Base-by-base conservation (phyloP, 2,888 invertebrate genomes). In the Melolontha melolontha region DNA sequence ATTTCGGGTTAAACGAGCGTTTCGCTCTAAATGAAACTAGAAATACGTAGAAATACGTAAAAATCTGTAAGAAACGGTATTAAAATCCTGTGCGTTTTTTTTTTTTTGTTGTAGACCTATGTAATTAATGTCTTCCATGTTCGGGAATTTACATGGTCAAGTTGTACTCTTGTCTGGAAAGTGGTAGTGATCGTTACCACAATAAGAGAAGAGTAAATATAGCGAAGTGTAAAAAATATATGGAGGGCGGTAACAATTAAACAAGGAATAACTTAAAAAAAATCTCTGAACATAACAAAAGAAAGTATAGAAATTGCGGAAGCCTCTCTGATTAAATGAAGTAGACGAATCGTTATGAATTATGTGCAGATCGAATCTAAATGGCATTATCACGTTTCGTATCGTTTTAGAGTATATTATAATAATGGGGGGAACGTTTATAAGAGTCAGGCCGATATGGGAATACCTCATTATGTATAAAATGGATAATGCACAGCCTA, bases 401-500 rank as follows among this genome's bases (percentile, higher is more conserved):
- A 79, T 78, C 77, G 74, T 77, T 76, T 74, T 76, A 77, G 76
- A 78, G 77, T 59, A 44, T 79, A 80, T 80, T 80, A 79, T 80
- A 79, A 80, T 80, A 79, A 79, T 75, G 77, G 73, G 74, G 72
- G 74, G 77, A 77, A 74, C 78, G 79, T 78, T 79, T 79, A 79
- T 80, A 79, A 79, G 78, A 76, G 78, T 76, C 75, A 77, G 76
- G 74, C 74, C 75, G 78, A 80, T 79, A 79, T 77, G 77, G 77
- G 78, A 77, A 78, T 78, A 76, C 75, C 77, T 77, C 77, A 79
- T 81, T 80, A 81, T 79, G 78, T 76, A 76, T 77, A 80, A 80
- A 79, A 79, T 79, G 80, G 80, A 79, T 80, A 81, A 80, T 79
- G 77, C 76, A 79, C 79, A 73, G 71, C 73, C 71, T 71, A 74